Evolutionary conservation across 2,113 vertebrate species (phyloP).

Genomic region (Dinomys branickii): DNA sequence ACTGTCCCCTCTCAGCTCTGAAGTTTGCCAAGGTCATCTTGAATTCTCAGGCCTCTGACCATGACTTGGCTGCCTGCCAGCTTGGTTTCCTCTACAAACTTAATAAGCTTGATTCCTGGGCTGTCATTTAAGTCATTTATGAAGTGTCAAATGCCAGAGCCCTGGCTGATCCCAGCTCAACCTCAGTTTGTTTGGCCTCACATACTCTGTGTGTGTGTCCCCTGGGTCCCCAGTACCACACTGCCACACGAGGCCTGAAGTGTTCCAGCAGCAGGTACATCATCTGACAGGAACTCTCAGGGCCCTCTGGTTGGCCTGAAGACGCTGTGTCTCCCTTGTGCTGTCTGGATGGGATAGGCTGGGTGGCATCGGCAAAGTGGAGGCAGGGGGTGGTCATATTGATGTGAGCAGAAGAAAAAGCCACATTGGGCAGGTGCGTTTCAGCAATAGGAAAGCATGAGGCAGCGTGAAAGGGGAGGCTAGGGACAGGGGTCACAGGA

Average conservation of each 20-base stretch:
- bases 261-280: background rate
- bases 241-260: rapidly evolving
- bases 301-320: background rate
- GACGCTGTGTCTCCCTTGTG: rapidly evolving
- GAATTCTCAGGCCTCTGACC: background rate
- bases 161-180: background rate
- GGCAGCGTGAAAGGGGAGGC: background rate
- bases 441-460: rapidly evolving
- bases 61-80: background rate
- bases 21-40: background rate
- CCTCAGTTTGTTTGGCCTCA: background rate
- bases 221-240: background rate
- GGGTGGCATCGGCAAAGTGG: rapidly evolving
- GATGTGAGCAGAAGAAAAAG: background rate
- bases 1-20: background rate
- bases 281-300: background rate
- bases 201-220: no score
- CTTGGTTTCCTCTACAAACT: background rate
- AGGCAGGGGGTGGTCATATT: rapidly evolving
- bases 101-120: background rate
- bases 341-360: background rate
- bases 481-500: background rate
- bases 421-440: rapidly evolving
- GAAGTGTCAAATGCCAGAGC: background rate
- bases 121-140: background rate